Conservation (phyloP, 2,888 invertebrate species). For the Balanococcus diminutus region DNA sequence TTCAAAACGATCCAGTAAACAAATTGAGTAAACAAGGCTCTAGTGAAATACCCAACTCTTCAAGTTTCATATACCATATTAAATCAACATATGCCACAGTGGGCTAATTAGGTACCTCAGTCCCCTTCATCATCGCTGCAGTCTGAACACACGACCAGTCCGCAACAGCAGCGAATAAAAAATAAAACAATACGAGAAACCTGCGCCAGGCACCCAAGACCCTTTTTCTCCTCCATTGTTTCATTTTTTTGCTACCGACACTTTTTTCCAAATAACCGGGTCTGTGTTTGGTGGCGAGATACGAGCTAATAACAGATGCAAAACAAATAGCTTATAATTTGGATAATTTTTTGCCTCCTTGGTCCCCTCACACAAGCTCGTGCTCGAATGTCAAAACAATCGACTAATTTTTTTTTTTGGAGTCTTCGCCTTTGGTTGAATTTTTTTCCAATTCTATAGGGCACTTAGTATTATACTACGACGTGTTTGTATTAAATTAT, state of each 20-base stretch:
- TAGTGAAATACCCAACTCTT: no score
- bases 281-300: neutral
- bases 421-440: neutral
- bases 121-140: no score
- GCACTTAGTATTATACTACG: neutral
- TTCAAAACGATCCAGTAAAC: no score
- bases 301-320: neutral
- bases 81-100: no score
- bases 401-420: neutral
- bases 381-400: neutral
- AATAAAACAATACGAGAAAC: neutral
- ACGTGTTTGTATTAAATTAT: neutral
- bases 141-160: neutral
- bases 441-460: neutral
- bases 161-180: neutral
- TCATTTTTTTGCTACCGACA: neutral
- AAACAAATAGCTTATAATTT: neutral
- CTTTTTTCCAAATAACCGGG: no score
- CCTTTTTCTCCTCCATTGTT: neutral
- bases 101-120: no score
- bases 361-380: no score
- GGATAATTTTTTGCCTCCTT: neutral
- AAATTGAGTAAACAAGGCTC: no score
- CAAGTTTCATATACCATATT: no score
- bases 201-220: neutral